These are phyloP conservation scores for Erethizon dorsatum DNA, from an alignment of 2,797 vertebrate species.

Conservation along the genomic window DNA sequence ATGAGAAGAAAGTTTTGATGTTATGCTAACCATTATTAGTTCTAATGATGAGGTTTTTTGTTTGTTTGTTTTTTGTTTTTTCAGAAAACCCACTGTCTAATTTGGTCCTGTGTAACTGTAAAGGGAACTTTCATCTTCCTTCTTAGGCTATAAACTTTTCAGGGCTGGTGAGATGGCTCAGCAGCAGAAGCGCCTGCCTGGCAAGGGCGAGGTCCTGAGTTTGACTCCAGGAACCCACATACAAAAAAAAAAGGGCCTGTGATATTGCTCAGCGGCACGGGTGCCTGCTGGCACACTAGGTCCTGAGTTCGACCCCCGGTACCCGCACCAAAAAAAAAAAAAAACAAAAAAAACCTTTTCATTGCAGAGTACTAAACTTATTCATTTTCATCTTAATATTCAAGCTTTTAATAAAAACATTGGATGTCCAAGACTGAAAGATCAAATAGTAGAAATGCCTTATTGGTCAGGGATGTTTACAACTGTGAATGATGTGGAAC, in stretches of 20 bases:
- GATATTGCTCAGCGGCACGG: no score
- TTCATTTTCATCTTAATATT: conserved; percentile 8
- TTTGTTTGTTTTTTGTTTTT: background rate
- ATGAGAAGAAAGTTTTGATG: background rate
- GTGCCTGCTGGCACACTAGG: no score
- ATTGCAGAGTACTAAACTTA: background rate
- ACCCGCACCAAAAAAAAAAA: no score
- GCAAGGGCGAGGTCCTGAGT: no score
- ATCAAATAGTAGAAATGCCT: background rate
- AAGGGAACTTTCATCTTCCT: background rate
- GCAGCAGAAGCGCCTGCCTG: no score
- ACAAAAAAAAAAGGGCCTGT: no score
- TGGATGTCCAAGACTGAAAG: background rate
- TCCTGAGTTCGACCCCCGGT: no score
- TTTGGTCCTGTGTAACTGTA: background rate
- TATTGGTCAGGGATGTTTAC: background rate
- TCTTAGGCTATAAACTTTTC: background rate
- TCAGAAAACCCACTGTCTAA: background rate
- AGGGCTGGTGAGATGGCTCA: no score
- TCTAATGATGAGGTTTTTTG: background rate
- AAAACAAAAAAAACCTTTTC: no score
- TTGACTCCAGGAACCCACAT: no score
- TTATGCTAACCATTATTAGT: background rate
- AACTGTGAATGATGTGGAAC: background rate
- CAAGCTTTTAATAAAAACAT: background rate